phyloP scores from a whole-genome alignment of 2,113 vertebrate species.

The Montifringilla adamsi region DNA sequence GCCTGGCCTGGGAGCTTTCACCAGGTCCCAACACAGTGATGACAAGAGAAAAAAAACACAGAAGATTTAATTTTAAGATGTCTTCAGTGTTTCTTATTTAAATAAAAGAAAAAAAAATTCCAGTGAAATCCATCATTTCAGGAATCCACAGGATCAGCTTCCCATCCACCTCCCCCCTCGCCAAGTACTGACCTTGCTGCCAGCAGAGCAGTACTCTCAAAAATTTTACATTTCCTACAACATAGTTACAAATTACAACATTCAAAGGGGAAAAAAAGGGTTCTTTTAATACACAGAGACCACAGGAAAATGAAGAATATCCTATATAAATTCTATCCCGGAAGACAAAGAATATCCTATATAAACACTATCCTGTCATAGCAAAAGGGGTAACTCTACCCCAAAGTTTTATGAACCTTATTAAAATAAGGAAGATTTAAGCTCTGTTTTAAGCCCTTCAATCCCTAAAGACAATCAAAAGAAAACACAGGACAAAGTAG shows the following conservation, averaged over 20 bases:
- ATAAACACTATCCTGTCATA: neutral
- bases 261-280: neutral
- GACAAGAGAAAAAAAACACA: neutral
- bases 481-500: slow-evolving; percentile 46
- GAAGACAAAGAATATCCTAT: neutral
- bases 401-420: neutral
- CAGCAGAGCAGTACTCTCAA: neutral
- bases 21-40: neutral
- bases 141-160: neutral
- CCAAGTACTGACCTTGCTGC: neutral
- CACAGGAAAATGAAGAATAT: neutral
- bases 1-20: neutral
- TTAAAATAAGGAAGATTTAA: neutral
- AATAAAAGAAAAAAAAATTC: neutral
- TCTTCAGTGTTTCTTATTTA: neutral
- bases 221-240: neutral
- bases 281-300: neutral
- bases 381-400: neutral
- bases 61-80: neutral
- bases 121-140: neutral
- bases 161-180: neutral
- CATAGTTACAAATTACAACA: neutral
- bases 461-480: slow-evolving; percentile 35
- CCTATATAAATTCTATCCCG: neutral
- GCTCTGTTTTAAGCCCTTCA: slow-evolving; percentile 2